Conservation (phyloP, 2,113 vertebrate species). For the Brachypteracias leptosomus region DNA sequence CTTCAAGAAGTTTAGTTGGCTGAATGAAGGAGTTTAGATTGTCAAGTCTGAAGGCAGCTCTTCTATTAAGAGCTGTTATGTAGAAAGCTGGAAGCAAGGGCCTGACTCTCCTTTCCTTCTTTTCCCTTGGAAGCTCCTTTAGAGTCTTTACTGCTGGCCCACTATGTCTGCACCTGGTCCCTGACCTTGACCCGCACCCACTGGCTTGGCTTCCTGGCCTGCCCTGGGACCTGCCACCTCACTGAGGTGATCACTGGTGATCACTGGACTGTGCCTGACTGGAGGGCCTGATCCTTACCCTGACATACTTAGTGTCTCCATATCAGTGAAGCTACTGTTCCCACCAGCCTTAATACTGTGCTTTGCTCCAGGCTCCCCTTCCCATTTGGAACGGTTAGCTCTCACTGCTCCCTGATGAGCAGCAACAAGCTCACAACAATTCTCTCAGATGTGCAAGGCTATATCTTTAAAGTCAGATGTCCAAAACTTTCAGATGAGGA, state of each 20-base stretch:
- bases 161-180: not conserved
- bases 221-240: not conserved
- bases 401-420: not conserved
- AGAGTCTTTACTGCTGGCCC: not conserved
- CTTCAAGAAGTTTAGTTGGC: not conserved
- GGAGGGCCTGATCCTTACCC: not conserved
- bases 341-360: accelerated
- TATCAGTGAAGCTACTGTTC: not conserved
- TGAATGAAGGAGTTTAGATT: not conserved
- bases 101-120: not conserved
- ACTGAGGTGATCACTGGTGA: not conserved
- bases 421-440: not conserved
- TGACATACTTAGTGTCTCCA: not conserved
- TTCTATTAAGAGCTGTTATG: not conserved
- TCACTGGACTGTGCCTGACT: not conserved
- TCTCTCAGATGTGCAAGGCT: not conserved
- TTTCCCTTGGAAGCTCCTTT: not conserved
- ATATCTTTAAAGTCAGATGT: not conserved
- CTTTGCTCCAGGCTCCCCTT: not conserved
- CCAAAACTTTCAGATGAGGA: not conserved
- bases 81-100: not conserved
- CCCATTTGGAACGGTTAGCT: not conserved
- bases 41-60: not conserved
- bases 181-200: accelerated
- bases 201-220: not conserved